Percentiles rank a stretch among this genome's conserved stretches.
These are phyloP conservation scores for Carassius carassius DNA, from an alignment of 2,113 vertebrate genomes.

Conservation along the genomic window DNA sequence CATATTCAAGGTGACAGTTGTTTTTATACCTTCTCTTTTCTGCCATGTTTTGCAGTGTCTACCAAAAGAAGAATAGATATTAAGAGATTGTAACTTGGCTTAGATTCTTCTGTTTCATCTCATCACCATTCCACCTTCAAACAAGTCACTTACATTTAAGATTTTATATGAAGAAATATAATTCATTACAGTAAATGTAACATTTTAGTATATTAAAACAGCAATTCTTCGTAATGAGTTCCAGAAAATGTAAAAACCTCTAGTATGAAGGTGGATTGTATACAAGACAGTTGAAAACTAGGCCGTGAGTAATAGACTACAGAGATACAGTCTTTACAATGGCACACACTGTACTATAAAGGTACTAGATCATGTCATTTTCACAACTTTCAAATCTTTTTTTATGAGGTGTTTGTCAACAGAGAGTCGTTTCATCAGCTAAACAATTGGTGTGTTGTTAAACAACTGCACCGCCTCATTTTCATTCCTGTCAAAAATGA, in stretches of 20 bases:
- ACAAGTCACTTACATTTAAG: neutral
- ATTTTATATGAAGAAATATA: neutral
- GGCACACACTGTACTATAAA: too few relatives aligned
- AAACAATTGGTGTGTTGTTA: too few relatives aligned
- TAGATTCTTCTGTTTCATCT: neutral
- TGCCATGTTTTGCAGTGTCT: neutral
- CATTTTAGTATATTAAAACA: neutral
- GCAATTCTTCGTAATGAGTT: neutral
- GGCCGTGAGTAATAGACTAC: too few relatives aligned
- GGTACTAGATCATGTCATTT: too few relatives aligned
- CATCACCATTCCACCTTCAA: neutral
- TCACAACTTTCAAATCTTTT: too few relatives aligned
- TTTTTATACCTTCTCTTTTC: neutral
- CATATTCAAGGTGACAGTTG: constrained; percentile 90
- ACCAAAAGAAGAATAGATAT: neutral
- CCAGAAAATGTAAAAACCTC: neutral
- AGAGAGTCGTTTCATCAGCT: too few relatives aligned
- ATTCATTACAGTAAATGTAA: too few relatives aligned
- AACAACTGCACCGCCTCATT: too few relatives aligned
- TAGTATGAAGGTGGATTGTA: neutral
- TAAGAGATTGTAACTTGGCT: neutral
- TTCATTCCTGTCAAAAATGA: too few relatives aligned
- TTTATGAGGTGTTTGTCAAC: too few relatives aligned
- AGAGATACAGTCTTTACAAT: too few relatives aligned
- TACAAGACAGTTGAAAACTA: too few relatives aligned